Evolutionary conservation across 2,797 vertebrate genomes (phyloP).

Genomic region (Potorous gilbertii): DNA sequence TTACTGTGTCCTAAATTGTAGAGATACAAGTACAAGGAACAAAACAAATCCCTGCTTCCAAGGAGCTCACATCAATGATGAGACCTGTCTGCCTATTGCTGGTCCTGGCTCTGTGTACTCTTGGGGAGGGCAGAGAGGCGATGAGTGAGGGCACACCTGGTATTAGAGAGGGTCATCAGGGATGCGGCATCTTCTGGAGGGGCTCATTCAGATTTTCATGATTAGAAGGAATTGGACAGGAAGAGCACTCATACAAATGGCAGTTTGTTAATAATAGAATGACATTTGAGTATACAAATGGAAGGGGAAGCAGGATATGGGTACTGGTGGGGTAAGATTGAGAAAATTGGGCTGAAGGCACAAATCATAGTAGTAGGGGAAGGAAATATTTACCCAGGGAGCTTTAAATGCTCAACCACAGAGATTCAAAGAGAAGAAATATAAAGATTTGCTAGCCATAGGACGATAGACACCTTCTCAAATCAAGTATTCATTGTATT

Average conservation of each 20-base stretch:
- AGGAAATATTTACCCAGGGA: too few species aligned
- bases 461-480: neutral
- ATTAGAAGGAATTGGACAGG: neutral
- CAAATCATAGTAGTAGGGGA: too few species aligned
- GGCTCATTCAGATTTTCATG: neutral
- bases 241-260: neutral
- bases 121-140: neutral
- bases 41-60: neutral
- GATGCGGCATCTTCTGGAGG: neutral
- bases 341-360: too few species aligned
- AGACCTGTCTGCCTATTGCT: neutral
- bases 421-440: neutral
- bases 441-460: neutral
- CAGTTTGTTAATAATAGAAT: neutral
- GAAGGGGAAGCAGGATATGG: too few species aligned
- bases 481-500: neutral
- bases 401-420: neutral
- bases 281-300: too few species aligned
- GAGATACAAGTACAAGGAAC: neutral
- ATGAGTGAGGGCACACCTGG: neutral
- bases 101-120: neutral
- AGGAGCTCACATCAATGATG: neutral
- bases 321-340: too few species aligned
- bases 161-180: neutral
- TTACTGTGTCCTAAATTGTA: neutral